Evolutionary conservation across 1,140 invertebrate species (phyloP).

Genomic region (Venturia canescens): DNA sequence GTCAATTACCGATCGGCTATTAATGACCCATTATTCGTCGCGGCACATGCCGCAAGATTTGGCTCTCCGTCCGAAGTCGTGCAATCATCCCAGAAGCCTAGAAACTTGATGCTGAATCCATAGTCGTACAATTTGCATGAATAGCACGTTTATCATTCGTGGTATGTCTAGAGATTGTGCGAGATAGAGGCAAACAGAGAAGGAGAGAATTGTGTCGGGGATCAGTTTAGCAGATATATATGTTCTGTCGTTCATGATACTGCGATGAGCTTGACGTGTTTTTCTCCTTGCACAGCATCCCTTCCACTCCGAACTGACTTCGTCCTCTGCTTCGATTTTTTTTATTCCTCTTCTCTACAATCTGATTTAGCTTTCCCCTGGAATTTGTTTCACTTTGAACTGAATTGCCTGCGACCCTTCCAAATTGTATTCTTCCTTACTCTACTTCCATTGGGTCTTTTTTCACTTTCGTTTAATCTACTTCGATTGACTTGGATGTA

Average conservation of each 20-base stretch:
- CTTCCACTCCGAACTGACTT: background rate
- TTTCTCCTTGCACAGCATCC: background rate
- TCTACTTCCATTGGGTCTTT: no score
- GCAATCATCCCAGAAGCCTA: background rate
- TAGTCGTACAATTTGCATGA: background rate
- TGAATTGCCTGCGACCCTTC: no score
- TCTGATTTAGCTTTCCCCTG: no score
- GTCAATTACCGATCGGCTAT: background rate
- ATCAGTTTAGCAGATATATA: constrained; percentile 5
- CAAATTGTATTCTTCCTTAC: no score
- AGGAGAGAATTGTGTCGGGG: background rate
- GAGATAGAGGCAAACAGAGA: background rate
- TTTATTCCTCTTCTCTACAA: no score
- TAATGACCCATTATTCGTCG: constrained; percentile 3
- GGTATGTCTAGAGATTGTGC: background rate
- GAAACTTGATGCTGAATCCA: background rate
- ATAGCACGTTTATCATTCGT: background rate
- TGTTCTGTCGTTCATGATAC: background rate
- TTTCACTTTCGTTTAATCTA: no score
- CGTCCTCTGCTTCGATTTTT: no score
- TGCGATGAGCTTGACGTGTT: background rate
- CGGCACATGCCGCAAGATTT: constrained; percentile 16
- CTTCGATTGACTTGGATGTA: no score
- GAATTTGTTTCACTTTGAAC: no score
- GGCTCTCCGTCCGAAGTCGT: background rate